These are phyloP conservation scores for Sebastes cheni DNA, from an alignment of 2,797 vertebrate genomes.

Conservation along the genomic window DNA sequence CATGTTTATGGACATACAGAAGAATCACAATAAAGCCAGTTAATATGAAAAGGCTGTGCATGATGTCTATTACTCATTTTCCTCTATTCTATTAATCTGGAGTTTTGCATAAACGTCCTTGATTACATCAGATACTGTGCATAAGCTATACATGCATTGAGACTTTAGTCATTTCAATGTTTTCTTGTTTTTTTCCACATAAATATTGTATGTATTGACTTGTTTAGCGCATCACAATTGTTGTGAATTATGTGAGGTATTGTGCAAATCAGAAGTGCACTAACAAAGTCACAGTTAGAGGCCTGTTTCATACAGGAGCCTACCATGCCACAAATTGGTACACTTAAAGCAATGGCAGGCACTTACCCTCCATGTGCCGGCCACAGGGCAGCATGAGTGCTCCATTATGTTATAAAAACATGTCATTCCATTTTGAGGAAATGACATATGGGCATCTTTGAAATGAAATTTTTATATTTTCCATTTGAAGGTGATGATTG, in stretches of 20 bases:
- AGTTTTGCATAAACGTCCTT: neutral
- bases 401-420: neutral
- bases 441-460: neutral
- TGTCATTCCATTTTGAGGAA: neutral
- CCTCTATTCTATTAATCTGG: neutral
- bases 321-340: neutral
- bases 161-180: neutral
- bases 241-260: neutral
- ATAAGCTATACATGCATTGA: neutral
- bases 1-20: too few species aligned
- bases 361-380: neutral
- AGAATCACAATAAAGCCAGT: too few species aligned
- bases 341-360: neutral
- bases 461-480: neutral
- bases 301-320: neutral
- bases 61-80: too few species aligned
- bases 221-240: neutral
- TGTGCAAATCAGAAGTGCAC: neutral
- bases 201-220: neutral
- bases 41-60: too few species aligned
- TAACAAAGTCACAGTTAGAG: neutral
- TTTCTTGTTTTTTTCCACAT: neutral
- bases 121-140: neutral
- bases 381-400: neutral
- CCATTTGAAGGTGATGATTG: neutral